Conservation (phyloP, 2,888 invertebrate genomes). For the Chrysina gloriosa region DNA sequence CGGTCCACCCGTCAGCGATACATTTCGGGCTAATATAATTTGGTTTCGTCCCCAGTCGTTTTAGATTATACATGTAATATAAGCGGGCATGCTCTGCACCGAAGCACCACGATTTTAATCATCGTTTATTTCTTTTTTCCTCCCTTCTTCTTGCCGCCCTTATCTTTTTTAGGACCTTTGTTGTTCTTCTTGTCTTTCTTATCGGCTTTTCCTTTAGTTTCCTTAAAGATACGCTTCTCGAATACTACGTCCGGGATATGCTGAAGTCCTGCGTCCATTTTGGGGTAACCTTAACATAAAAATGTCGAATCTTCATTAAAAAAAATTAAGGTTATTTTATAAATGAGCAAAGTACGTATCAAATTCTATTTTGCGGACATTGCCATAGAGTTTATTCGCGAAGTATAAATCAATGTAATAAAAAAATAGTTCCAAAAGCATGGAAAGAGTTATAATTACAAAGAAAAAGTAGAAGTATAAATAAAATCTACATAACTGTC, state of each 20-base stretch:
- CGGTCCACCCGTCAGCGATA: neutral
- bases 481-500: too few species aligned
- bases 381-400: too few species aligned
- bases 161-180: constrained; percentile 13
- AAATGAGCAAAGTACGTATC: too few species aligned
- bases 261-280: neutral
- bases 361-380: too few species aligned
- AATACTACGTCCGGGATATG: constrained; percentile 28
- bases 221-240: constrained; percentile 32
- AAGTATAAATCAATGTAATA: too few species aligned
- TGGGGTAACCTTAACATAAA: constrained; percentile 38
- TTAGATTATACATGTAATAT: neutral
- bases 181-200: constrained; percentile 21
- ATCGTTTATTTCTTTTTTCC: constrained; percentile 28
- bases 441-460: too few species aligned
- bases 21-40: neutral
- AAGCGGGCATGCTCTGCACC: neutral
- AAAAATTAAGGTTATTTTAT: too few species aligned
- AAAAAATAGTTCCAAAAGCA: too few species aligned
- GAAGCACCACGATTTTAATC: neutral
- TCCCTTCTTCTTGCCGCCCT: constrained; percentile 23
- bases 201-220: constrained; percentile 13
- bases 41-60: constrained; percentile 12
- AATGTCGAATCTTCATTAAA: too few species aligned
- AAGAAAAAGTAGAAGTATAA: too few species aligned